Evolutionary conservation across 2,888 invertebrate genomes (phyloP).

Genomic region (Rhagonycha lutea): DNA sequence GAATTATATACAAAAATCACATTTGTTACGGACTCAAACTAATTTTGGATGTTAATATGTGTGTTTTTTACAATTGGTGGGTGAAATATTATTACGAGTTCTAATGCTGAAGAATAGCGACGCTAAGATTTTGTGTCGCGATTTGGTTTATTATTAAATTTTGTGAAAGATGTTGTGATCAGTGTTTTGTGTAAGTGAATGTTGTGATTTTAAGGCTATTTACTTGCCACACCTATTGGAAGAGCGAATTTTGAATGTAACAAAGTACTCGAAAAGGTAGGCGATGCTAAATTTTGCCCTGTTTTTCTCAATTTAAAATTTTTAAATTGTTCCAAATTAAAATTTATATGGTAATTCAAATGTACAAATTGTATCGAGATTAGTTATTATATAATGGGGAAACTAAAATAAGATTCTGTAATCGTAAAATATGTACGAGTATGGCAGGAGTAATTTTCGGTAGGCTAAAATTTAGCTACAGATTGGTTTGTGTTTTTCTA

Average conservation of each 20-base stretch:
- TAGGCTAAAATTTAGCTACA: no score
- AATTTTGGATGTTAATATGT: neutral
- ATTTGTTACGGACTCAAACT: neutral
- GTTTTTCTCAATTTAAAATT: neutral
- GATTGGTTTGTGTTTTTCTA: no score
- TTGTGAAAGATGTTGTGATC: slow-evolving; percentile 21
- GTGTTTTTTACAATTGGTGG: no score
- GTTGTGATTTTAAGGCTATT: neutral
- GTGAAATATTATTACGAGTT: neutral
- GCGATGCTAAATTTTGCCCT: neutral
- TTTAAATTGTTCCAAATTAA: neutral
- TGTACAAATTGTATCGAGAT: neutral
- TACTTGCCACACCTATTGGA: neutral
- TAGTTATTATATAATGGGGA: no score
- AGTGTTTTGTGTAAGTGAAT: slow-evolving; percentile 4
- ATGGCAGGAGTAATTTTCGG: no score
- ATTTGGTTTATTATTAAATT: neutral
- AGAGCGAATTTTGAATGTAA: slow-evolving; percentile 12
- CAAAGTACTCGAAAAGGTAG: neutral
- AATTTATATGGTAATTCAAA: neutral
- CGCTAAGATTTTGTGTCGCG: neutral
- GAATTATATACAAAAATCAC: neutral
- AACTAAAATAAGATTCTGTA: no score
- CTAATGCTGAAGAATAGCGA: neutral
- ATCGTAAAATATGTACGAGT: no score